Conservation (phyloP, 2,113 vertebrate species). For the pig (Sus scrofa) region DNA sequence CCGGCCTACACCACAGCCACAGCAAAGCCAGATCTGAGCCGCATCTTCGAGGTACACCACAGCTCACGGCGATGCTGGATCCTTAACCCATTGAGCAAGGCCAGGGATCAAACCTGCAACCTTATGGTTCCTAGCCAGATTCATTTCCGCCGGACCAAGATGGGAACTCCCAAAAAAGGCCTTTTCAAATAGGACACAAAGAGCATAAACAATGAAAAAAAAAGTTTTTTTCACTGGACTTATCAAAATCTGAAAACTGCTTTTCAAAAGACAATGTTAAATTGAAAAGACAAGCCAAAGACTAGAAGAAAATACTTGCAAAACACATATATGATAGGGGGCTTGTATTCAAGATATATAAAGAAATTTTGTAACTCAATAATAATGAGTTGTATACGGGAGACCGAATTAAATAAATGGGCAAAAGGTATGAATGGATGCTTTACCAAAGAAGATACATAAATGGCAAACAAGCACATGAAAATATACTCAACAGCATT, state of each 20-base stretch:
- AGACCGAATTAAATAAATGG: not conserved
- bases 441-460: not conserved
- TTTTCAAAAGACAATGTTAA: not conserved
- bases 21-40: too few species aligned
- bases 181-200: not conserved
- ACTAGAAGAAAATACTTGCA: not conserved
- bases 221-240: not conserved
- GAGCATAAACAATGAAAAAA: not conserved
- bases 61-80: too few species aligned
- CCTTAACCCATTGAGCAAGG: too few species aligned
- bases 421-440: not conserved
- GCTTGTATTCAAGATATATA: not conserved
- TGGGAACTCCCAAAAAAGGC: too few species aligned
- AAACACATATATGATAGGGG: not conserved
- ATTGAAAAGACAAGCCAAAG: slow-evolving; percentile 9
- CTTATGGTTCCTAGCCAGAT: too few species aligned
- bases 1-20: too few species aligned
- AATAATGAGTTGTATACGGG: not conserved
- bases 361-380: not conserved
- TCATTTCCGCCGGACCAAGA: too few species aligned
- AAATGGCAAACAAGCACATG: not conserved
- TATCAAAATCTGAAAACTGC: not conserved
- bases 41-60: too few species aligned
- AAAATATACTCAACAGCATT: not conserved
- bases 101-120: too few species aligned